Percentiles rank a stretch among this genome's conserved stretches.
Conservation (phyloP, 2,888 invertebrate species). For the Ligdia adustata region DNA sequence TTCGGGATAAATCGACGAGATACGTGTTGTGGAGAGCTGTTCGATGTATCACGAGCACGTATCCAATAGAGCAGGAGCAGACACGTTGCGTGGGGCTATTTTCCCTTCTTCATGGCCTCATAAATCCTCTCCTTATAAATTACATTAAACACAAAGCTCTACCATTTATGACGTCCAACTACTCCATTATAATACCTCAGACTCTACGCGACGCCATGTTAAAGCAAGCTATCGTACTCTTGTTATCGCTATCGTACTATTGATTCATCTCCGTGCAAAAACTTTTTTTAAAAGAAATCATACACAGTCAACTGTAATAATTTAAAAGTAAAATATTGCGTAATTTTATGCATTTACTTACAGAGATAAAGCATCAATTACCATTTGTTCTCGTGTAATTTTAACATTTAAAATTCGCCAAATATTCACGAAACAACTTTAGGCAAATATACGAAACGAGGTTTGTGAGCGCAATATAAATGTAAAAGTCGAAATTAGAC, state of each 20-base stretch:
- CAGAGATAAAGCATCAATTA: constrained; percentile 24
- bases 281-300: constrained; percentile 13
- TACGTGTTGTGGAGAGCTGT: constrained; percentile 62
- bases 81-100: constrained; percentile 70
- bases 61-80: constrained; percentile 64
- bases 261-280: not conserved
- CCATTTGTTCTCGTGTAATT: constrained; percentile 23
- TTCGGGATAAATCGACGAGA: constrained; percentile 57
- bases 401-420: constrained; percentile 29
- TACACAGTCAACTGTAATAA: constrained; percentile 7
- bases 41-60: constrained; percentile 66
- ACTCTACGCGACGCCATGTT: not conserved
- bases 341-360: constrained; percentile 16
- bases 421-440: constrained; percentile 39
- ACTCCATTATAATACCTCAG: not conserved
- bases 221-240: too few species aligned
- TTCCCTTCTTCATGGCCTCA: constrained; percentile 59
- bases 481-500: constrained; percentile 44
- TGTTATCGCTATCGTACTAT: too few species aligned
- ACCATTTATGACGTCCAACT: constrained; percentile 24
- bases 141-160: constrained; percentile 62
- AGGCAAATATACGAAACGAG: constrained; percentile 41
- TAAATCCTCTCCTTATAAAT: constrained; percentile 73
- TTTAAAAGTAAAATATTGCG: constrained; percentile 13
- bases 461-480: constrained; percentile 41